Base-by-base conservation (phyloP, 64 coral and sea anemone species). In the Montipora sp. region DNA sequence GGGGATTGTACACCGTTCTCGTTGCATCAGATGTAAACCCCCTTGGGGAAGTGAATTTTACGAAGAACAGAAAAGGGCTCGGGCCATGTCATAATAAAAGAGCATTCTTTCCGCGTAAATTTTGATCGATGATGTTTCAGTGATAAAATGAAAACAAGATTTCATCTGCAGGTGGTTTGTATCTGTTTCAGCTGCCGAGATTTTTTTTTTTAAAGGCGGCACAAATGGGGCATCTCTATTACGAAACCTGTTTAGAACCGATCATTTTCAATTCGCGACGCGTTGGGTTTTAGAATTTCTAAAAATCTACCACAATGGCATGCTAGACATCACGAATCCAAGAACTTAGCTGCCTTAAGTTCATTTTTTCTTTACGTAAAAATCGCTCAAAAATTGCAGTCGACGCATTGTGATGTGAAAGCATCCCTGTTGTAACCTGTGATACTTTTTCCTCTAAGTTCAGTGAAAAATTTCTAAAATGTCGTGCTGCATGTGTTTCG, bases 61-160 rank as follows among this genome's bases (percentile, higher is more conserved):
- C 45, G 20, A 22, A 63, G 61, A 85, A 84, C 36, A 59, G 59
- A 27, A 71, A 85, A 45, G 46, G 8, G 73, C 73, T 20, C 45
- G 2, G 8, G 27, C 22, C 8, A 10, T 7, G 10, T 5, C 12
- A 12, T 3, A 21, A 71, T 48, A 50, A 85, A 69, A 85, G 59
- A 48, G 68, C 61, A 85, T 71, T 85, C 63, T 20, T 27, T 46
- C n/a, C 61, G 15, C 13, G 16, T 50, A 27, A 71, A n/a, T 85
- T 85, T 85, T 13, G 48, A 19, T 45, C 10, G 82, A 85, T 83
- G 47, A 85, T 71, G 65, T 67, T 83, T 67, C 59, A 67, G 3
- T 12, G 59, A 72, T 83, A 67, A 15, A 67, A 16, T 12, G 53
- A 72, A 85, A 85, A 71, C 44, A 70, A 72, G 66, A 50, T 49